Percentiles rank a stretch among this genome's conserved stretches.
Conservation (phyloP, 2,888 invertebrate species). For the Nomada lathburiana region DNA sequence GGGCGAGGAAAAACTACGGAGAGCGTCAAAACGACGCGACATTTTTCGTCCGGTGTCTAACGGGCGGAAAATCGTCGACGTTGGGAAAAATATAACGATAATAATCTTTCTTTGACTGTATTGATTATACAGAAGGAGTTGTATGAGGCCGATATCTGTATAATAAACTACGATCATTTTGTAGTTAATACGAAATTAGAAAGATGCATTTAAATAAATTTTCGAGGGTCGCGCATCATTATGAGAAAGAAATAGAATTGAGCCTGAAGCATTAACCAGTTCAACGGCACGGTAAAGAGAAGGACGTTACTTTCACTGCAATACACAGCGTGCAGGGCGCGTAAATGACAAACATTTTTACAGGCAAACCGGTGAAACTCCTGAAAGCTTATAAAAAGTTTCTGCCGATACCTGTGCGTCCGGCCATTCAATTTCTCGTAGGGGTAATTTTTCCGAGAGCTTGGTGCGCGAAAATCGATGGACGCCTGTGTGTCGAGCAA, state of each 20-base stretch:
- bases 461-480: slow-evolving; percentile 29
- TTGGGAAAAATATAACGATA: background rate
- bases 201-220: background rate
- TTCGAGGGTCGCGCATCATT: background rate
- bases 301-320: too few relatives aligned
- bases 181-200: too few relatives aligned
- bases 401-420: background rate
- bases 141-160: background rate
- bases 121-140: too few relatives aligned
- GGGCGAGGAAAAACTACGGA: slow-evolving; percentile 19
- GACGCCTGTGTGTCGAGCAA: background rate
- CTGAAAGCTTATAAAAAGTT: slow-evolving; percentile 11
- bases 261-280: background rate
- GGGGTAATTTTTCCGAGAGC: slow-evolving; percentile 24
- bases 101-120: too few relatives aligned
- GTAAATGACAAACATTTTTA: background rate
- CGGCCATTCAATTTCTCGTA: background rate
- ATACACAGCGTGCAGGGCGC: background rate
- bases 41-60: slow-evolving; percentile 1
- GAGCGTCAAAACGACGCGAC: slow-evolving; percentile 35
- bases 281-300: too few relatives aligned
- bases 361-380: background rate
- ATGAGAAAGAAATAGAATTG: background rate
- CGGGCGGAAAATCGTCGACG: slow-evolving; percentile 31
- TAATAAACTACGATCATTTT: background rate